Evolutionary conservation across 2,888 invertebrate genomes (phyloP), one percentile per base, ranked within the genome.

Genomic region (Drosophila neotestacea): DNA sequence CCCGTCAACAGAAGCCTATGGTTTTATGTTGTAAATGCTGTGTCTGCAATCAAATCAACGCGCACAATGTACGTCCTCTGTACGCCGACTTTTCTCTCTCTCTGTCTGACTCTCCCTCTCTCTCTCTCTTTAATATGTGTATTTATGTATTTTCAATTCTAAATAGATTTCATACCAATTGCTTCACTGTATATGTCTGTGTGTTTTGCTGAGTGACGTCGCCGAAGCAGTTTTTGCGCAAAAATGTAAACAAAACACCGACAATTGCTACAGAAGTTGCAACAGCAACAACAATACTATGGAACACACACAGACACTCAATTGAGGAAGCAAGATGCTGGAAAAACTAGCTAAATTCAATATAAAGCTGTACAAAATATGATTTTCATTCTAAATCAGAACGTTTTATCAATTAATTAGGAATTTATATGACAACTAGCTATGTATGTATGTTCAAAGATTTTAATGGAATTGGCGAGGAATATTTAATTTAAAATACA

Each of bases 141-240:
- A 79, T 79, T 79, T 76, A 79, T 81, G 73, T 66, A 85, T 85
- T 76, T 82, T 71, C 81, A 82, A 74, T 79, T 84, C 64, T 51
- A 73, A 79, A 73, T 73, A 78, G 60, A 64, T 66, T 67, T 55
- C 32, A 51, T 42, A 66, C 30, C 34, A 36, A 36, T 46, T 48
- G 16, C 48, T 11, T 56, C 34, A 52, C 7, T 48, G 7, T 60
- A 42, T 63, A 38, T 55, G 61, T 61, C 22, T 72, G 71, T 72
- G 58, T 64, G 58, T 63, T 46, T 30, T 39, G 63, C 50, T 70
- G 84, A 88, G 72, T 83, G 75, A 80, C 81, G 86, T 83, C 60
- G 65, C 75, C 69, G 71, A 69, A 70, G 81, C 73, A 68, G 65
- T 88, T 78, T 85, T 88, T 61, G 74, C 74, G 54, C 67, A 72